These are phyloP conservation scores for Cyclopterus lumpus DNA, from an alignment of 2,797 vertebrate genomes.

Conservation along the genomic window DNA sequence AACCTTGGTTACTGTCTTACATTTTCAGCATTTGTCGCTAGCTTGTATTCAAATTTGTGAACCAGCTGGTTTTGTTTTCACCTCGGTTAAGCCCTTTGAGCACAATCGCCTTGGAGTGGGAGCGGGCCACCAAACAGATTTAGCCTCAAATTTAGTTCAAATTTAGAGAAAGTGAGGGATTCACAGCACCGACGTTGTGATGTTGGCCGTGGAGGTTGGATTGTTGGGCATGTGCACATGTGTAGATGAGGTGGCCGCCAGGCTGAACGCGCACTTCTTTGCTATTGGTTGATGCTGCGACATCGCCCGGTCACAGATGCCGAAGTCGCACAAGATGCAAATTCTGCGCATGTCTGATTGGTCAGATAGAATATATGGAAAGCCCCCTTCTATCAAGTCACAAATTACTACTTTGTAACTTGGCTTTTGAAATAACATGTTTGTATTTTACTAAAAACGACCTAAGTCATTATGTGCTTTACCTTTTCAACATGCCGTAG, in stretches of 20 bases:
- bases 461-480: background rate
- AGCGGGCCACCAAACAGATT: background rate
- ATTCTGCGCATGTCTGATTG: background rate
- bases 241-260: too few relatives aligned
- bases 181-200: background rate
- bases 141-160: background rate
- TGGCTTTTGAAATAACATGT: background rate
- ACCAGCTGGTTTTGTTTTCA: constrained; percentile 8
- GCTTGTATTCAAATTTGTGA: constrained; percentile 10
- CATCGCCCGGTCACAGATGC: background rate
- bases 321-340: background rate
- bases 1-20: background rate
- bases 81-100: constrained; percentile 13
- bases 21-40: constrained; percentile 17
- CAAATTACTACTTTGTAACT: background rate
- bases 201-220: background rate
- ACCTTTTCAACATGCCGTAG: background rate
- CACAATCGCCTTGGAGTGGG: background rate
- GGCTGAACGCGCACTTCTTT: background rate
- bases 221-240: too few relatives aligned
- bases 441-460: background rate
- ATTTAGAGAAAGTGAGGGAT: background rate
- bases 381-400: background rate
- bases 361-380: background rate
- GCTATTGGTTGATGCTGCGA: background rate